A percentile compares a stretch with the other conserved stretches of the same genome.
Evolutionary conservation across 2,113 vertebrate genomes (phyloP).

Genomic region (Turdus rufiventris): DNA sequence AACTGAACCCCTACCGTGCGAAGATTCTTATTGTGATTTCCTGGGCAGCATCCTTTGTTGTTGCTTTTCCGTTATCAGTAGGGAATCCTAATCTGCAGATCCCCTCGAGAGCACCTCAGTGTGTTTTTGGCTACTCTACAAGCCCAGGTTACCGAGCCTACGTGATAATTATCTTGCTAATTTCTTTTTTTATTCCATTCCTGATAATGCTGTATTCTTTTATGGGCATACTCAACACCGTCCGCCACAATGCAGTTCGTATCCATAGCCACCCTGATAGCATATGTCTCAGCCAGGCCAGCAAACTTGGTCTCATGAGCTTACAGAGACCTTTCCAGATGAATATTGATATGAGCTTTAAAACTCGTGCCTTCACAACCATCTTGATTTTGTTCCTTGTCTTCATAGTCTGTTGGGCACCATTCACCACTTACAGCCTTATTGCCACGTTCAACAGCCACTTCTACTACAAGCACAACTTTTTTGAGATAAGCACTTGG

Average conservation of each 20-base stretch:
- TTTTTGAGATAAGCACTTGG: constrained; percentile 97
- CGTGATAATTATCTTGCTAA: constrained; percentile 83
- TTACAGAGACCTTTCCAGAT: constrained; percentile 94
- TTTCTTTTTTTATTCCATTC: constrained; percentile 94
- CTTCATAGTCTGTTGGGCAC: constrained; percentile 93
- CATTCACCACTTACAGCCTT: constrained; percentile 93
- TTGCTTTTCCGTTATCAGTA: constrained; percentile 88
- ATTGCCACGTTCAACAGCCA: constrained; percentile 87
- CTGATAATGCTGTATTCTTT: constrained; percentile 92
- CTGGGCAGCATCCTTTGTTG: constrained; percentile 85
- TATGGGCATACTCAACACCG: constrained; percentile 93
- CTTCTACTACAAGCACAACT: constrained; percentile 90
- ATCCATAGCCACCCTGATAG: constrained; percentile 94
- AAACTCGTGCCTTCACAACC: constrained; percentile 99
- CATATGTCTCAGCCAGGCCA: constrained; percentile 94
- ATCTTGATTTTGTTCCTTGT: constrained; percentile 96
- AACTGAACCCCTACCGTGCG: constrained; percentile 89
- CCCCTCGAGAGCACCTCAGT: constrained; percentile 91
- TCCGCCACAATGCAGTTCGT: constrained; percentile 92
- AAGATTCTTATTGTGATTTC: constrained; percentile 90
- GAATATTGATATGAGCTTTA: constrained; percentile 98
- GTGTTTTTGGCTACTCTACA: constrained; percentile 89
- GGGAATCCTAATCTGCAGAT: constrained; percentile 86
- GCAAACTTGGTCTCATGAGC: constrained; percentile 94
- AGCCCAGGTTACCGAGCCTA: constrained; percentile 86